Base-by-base conservation (phyloP, 2,888 invertebrate species). In the Corbicula japonica region DNA sequence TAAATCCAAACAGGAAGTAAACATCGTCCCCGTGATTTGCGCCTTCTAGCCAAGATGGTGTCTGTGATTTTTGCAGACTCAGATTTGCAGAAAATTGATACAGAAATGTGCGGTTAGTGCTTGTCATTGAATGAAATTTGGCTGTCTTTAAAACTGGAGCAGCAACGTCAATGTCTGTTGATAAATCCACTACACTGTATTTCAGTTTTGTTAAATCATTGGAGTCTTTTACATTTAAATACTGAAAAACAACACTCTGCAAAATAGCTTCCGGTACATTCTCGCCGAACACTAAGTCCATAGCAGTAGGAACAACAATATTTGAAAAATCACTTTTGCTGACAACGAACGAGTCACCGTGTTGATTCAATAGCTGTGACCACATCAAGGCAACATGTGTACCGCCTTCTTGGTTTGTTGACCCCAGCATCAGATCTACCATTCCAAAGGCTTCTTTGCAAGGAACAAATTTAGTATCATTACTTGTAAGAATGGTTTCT, bases 11-110 rank as follows among this genome's bases (percentile, higher is more conserved):
- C 68, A 77, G 28, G 46, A 71, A 77, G 26, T 56, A 44, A 1
- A 81, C 61, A 6, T 81, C 81, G n/a, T 77, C 72, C 0, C 71
- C 81, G 30, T 71, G 74, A 44, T 73, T 75, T 5, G 77, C 68
- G 15, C 81, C 81, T 8, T 61, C 46, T 2, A 81, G 46, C 77
- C 77, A 81, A 28, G 71, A 56, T 44, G 81, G 77, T n/a, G 72
- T 76, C 41, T 62, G 23, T 5, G 60, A 6, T 1, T 10, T 60
- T 15, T 32, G 30, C 4, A 71, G 32, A 48, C 41, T 61, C 4
- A 75, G n/a, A 23, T 48, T 61, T 3, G 68, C 71, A 3, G 81
- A 74, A 52, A 81, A 81, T 28, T 81, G 70, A 35, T 71, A 81
- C n/a, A 81, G 50, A 61, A 71, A 81, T 12, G 81, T 81, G 2